These are phyloP conservation scores for Alethe diademata DNA, from an alignment of 2,113 vertebrate species.

Conservation along the genomic window DNA sequence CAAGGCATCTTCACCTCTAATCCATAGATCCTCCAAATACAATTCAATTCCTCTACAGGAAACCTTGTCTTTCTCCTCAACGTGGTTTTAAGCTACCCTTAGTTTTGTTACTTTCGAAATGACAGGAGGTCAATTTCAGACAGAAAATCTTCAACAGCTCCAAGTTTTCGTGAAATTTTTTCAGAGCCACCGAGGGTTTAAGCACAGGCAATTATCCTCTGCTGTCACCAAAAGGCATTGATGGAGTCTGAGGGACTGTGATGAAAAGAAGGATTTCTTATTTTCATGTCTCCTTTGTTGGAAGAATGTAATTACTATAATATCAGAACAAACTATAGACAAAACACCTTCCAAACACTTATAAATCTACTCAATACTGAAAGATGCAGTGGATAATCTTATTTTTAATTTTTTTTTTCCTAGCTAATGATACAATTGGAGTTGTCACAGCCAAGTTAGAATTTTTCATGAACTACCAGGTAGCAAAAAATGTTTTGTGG, in stretches of 20 bases:
- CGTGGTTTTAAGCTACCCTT: not conserved
- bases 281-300: not conserved
- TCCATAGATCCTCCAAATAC: not conserved
- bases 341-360: not conserved
- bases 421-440: not conserved
- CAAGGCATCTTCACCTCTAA: not conserved
- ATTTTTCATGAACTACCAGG: not conserved
- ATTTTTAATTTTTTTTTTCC: not conserved
- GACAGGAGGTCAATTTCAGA: not conserved
- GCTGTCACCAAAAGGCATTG: not conserved
- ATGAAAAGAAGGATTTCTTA: not conserved
- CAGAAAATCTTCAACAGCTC: not conserved
- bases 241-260: not conserved
- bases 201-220: not conserved
- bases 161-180: not conserved
- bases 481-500: not conserved
- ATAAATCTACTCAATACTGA: not conserved
- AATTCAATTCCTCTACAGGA: not conserved
- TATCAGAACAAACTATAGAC: not conserved
- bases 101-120: not conserved
- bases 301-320: not conserved
- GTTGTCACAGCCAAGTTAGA: not conserved
- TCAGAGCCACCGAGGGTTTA: not conserved
- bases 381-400: not conserved
- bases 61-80: not conserved